Conservation (phyloP, 1,140 invertebrate genomes). For the Orchesella cincta region DNA sequence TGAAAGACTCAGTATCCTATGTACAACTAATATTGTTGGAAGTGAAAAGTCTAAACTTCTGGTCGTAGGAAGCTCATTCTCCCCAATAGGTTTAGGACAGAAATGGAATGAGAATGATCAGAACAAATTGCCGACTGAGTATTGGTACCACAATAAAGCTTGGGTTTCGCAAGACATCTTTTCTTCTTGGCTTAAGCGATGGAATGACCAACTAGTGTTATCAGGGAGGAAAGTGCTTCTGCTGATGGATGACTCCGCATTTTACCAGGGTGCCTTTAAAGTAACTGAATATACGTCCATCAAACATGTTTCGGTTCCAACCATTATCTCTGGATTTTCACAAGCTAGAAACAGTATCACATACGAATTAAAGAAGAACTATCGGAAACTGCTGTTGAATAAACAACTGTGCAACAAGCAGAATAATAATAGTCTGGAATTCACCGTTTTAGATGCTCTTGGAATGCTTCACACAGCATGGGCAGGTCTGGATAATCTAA, state of each 20-base stretch:
- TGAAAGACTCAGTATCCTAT: not conserved
- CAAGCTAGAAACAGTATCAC: no score
- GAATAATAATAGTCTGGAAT: not conserved
- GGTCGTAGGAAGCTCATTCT: not conserved
- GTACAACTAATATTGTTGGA: not conserved
- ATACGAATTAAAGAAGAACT: not conserved
- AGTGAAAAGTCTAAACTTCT: not conserved
- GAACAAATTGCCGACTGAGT: not conserved
- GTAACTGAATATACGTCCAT: no score
- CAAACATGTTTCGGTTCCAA: no score
- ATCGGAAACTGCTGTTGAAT: not conserved
- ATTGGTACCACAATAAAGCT: not conserved
- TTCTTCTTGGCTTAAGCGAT: not conserved
- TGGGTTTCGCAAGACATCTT: not conserved
- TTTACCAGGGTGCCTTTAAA: no score
- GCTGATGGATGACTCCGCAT: not conserved
- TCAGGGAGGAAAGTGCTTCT: not conserved
- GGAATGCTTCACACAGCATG: constrained; percentile 3
- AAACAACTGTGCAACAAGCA: not conserved
- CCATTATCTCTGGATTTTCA: no score
- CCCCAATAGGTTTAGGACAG: not conserved
- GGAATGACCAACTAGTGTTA: not conserved
- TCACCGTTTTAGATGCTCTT: not conserved
- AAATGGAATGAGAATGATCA: not conserved
- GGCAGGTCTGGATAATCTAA: not conserved